Conservation (phyloP, 2,113 vertebrate species). For the Paradoxurus hermaphroditus region DNA sequence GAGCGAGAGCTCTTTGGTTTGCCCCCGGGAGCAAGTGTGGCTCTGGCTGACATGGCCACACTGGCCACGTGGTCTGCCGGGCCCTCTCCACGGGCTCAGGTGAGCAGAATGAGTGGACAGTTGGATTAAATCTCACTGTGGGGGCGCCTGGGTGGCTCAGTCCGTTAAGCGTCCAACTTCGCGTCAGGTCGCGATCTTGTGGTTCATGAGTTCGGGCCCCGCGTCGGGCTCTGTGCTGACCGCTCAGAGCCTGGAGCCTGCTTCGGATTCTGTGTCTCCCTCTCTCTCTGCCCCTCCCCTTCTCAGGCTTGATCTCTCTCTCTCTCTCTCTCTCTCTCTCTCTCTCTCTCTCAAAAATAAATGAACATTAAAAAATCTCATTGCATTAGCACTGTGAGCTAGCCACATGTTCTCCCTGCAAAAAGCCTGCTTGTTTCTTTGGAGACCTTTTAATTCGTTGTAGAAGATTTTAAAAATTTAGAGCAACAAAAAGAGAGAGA, state of each 20-base stretch:
- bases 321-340: too few species aligned
- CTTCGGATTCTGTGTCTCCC: too few species aligned
- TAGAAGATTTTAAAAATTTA: background rate
- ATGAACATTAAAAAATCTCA: background rate
- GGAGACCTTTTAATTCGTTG: background rate
- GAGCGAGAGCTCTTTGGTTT: background rate
- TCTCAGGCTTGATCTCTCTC: too few species aligned
- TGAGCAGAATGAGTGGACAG: background rate
- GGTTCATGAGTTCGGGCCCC: too few species aligned
- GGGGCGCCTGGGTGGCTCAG: too few species aligned
- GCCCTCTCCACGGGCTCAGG: background rate
- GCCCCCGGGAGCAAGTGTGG: background rate
- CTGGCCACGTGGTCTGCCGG: background rate
- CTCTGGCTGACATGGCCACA: background rate
- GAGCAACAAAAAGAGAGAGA: background rate
- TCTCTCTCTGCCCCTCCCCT: too few species aligned
- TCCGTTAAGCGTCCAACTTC: too few species aligned
- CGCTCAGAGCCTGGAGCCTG: too few species aligned
- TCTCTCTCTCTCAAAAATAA: too few species aligned
- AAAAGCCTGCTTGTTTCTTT: background rate
- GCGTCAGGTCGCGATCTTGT: too few species aligned
- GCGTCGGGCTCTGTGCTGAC: too few species aligned
- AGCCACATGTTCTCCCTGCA: background rate
- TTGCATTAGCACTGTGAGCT: too few species aligned
- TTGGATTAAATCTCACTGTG: background rate